A percentile compares a stretch with the other conserved stretches of the same genome.
Evolutionary conservation across 2,797 vertebrate species (phyloP).

Genomic region (Lutjanus campechanus): DNA sequence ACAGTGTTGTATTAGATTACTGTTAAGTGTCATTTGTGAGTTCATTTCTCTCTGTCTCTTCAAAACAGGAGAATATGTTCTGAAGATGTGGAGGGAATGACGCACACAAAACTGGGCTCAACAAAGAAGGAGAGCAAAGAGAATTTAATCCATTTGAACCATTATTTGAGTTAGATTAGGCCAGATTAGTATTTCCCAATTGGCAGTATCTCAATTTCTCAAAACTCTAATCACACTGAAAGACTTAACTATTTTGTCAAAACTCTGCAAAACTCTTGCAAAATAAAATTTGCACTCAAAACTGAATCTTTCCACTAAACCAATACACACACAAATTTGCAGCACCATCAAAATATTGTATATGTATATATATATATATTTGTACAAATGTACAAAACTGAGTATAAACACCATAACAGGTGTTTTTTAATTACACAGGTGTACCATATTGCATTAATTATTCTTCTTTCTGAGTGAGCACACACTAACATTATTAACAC

Average conservation of each 20-base stretch:
- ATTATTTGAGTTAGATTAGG: not conserved
- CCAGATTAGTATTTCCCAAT: too few species aligned
- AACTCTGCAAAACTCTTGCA: too few species aligned
- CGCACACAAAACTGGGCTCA: not conserved
- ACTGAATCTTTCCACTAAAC: too few species aligned
- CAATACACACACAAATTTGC: too few species aligned
- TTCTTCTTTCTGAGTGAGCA: not conserved
- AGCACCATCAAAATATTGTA: too few species aligned
- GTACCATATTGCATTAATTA: not conserved
- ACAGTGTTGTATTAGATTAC: too few species aligned
- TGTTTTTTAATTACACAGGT: slow-evolving; percentile 10
- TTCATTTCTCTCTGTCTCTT: not conserved
- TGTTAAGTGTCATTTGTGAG: not conserved
- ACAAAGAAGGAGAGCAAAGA: not conserved
- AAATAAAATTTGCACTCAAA: too few species aligned
- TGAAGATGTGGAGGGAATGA: not conserved
- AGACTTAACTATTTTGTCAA: too few species aligned
- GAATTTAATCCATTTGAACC: not conserved
- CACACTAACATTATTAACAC: not conserved
- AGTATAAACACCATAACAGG: not conserved
- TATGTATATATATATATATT: too few species aligned
- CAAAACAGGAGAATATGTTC: not conserved
- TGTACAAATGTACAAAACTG: too few species aligned
- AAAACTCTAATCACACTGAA: too few species aligned
- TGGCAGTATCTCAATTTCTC: too few species aligned